phyloP scores from a whole-genome alignment of 2,113 vertebrate species.

The Amblyornis subalaris region DNA sequence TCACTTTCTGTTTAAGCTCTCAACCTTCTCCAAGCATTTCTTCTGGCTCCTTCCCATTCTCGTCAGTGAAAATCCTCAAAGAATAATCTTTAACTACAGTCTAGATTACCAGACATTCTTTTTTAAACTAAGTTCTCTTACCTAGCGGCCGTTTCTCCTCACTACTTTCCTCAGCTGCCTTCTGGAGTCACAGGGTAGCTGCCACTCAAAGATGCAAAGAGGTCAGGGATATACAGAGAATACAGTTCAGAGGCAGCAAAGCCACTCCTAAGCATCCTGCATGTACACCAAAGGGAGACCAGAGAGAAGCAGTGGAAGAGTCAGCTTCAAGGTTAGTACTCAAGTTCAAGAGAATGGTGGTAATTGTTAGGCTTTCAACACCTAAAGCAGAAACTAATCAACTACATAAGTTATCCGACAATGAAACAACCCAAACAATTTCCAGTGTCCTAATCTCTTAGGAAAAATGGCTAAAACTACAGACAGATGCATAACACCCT shows the following conservation, averaged over 20 bases:
- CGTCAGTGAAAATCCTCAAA: background rate
- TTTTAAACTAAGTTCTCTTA: background rate
- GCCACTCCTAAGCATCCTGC: background rate
- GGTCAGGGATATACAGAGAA: background rate
- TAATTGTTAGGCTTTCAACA: background rate
- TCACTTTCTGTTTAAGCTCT: background rate
- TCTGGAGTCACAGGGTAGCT: background rate
- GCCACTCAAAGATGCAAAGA: background rate
- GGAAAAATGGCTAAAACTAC: no score
- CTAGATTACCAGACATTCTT: background rate
- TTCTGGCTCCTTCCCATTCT: background rate
- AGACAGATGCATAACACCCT: no score
- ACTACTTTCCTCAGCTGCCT: background rate
- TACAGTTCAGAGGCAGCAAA: background rate
- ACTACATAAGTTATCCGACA: no score
- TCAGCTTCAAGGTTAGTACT: background rate
- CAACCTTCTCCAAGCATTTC: background rate
- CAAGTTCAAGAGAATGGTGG: background rate
- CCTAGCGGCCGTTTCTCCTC: background rate
- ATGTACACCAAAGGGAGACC: background rate
- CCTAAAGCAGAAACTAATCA: background rate
- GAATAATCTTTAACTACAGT: background rate
- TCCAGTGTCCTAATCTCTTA: no score
- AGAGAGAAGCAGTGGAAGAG: background rate
- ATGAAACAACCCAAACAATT: no score